Conservation (phyloP, 2,797 vertebrate genomes). For the Lepus townsendii region DNA sequence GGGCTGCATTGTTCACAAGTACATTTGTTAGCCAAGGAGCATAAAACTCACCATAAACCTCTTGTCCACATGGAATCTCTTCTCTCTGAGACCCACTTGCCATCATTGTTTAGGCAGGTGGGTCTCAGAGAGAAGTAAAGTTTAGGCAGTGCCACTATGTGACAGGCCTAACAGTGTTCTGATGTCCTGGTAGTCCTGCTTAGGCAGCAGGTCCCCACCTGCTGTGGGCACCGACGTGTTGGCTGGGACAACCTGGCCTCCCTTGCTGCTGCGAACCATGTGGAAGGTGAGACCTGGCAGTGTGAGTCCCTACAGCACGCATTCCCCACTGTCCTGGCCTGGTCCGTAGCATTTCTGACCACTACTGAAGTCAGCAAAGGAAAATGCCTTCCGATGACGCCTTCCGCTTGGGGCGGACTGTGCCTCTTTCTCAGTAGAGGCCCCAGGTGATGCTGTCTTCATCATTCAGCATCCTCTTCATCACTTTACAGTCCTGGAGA, state of each 20-base stretch:
- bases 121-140: background rate
- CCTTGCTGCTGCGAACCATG: background rate
- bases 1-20: background rate
- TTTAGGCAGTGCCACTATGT: background rate
- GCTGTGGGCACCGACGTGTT: too few relatives aligned
- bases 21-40: background rate
- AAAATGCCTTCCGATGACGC: background rate
- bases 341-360: background rate
- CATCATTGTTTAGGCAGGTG: too few relatives aligned
- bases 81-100: background rate
- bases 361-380: background rate
- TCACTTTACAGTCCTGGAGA: background rate
- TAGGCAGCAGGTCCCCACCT: too few relatives aligned
- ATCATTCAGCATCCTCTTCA: background rate
- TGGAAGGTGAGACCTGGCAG: background rate
- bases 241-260: too few relatives aligned
- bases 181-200: background rate
- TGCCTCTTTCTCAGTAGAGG: background rate
- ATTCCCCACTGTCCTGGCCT: background rate
- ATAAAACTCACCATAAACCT: background rate
- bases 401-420: background rate
- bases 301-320: background rate
- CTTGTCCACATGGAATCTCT: slow-evolving; percentile 23
- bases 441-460: too few relatives aligned
- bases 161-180: background rate